These are phyloP conservation scores for Aphelenchoides besseyi DNA, from an alignment of 1,140 invertebrate genomes.

Conservation along the genomic window DNA sequence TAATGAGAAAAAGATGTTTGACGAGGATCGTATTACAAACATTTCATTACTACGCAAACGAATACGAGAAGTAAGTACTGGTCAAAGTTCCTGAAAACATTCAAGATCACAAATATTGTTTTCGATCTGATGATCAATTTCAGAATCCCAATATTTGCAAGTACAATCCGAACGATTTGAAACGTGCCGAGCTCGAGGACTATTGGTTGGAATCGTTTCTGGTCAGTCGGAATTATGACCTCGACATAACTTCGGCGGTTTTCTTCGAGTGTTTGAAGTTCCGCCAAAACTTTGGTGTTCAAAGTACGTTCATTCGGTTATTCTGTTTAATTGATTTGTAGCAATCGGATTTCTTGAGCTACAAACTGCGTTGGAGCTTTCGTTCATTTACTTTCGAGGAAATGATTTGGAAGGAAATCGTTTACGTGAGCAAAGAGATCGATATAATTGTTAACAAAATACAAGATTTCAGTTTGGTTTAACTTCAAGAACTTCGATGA, in stretches of 20 bases:
- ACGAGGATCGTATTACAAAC: too few relatives aligned
- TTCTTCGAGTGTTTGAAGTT: constrained; percentile 21
- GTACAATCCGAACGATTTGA: not conserved
- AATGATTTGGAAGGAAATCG: constrained; percentile 18
- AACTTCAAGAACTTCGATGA: constrained; percentile 7
- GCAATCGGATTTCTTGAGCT: constrained; percentile 16
- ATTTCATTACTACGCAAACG: too few relatives aligned
- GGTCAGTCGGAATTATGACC: not conserved
- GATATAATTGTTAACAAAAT: not conserved
- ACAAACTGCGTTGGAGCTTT: not conserved
- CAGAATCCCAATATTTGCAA: constrained; percentile 12
- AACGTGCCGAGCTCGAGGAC: constrained; percentile 5
- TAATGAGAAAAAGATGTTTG: too few relatives aligned
- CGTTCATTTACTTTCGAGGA: constrained; percentile 16
- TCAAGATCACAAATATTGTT: too few relatives aligned
- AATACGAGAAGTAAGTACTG: too few relatives aligned
- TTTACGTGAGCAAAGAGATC: constrained; percentile 1
- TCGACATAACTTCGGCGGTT: constrained; percentile 5
- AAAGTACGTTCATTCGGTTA: not conserved
- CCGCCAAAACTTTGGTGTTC: constrained; percentile 13
- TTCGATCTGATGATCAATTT: too few relatives aligned
- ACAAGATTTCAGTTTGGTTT: constrained; percentile 15
- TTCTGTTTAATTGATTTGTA: constrained; percentile 13
- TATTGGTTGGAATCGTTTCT: constrained; percentile 15
- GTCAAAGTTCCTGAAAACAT: too few relatives aligned